phyloP scores from a whole-genome alignment of 2,797 vertebrate species.

The Phylloscopus collybita region DNA sequence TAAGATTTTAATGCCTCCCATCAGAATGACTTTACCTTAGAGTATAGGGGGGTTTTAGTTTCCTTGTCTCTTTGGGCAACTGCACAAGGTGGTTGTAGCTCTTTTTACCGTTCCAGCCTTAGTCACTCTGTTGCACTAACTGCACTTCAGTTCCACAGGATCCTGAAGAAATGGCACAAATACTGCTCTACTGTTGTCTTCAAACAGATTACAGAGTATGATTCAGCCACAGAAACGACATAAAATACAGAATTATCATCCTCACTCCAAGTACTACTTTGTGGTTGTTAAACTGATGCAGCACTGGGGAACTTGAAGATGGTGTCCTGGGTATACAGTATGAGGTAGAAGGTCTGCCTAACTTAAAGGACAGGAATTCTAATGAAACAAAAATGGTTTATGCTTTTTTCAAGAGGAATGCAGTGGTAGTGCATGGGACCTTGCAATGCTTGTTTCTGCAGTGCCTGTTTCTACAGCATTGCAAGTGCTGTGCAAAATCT shows the following conservation, averaged over 20 bases:
- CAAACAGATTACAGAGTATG: not conserved
- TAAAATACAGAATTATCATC: not conserved
- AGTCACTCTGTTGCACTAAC: not conserved
- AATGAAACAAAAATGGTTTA: not conserved
- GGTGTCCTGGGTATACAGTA: rapidly evolving
- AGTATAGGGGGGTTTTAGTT: not conserved
- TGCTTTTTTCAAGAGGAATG: not conserved
- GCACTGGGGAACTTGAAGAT: not conserved
- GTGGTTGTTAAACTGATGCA: not conserved
- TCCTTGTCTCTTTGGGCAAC: not conserved
- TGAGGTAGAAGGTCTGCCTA: not conserved
- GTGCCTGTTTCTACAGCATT: not conserved
- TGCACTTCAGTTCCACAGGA: not conserved
- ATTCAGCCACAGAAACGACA: not conserved
- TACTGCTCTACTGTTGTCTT: not conserved
- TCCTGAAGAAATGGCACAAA: not conserved
- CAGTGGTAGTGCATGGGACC: not conserved
- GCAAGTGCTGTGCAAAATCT: not conserved
- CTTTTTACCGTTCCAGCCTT: not conserved
- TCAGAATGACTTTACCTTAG: not conserved
- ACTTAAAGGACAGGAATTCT: not conserved
- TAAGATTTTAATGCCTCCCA: not conserved
- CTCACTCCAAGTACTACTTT: not conserved
- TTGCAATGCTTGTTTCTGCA: not conserved
- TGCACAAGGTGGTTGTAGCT: not conserved